These are phyloP conservation scores for Gisinianus flammeolus DNA, from an alignment of 2,888 invertebrate genomes.

Conservation along the genomic window DNA sequence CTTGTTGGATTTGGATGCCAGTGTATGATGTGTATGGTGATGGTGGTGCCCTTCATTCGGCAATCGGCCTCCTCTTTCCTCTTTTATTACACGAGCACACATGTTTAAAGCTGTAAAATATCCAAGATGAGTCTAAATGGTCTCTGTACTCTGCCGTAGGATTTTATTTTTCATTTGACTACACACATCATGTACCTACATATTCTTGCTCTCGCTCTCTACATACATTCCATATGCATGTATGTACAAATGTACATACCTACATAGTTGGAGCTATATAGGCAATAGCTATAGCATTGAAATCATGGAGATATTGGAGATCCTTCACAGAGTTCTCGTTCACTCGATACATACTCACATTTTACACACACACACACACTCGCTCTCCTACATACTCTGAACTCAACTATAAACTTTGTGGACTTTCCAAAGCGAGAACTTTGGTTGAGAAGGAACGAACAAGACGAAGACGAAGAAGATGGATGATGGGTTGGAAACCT, in stretches of 20 bases:
- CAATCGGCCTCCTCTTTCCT: conserved; percentile 4
- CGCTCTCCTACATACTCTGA: background rate
- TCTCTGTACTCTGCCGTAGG: too few species aligned
- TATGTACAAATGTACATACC: background rate
- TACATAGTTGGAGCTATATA: too few species aligned
- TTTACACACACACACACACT: background rate
- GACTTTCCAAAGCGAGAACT: conserved; percentile 3
- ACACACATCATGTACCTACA: background rate
- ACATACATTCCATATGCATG: background rate
- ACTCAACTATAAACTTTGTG: background rate
- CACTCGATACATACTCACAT: conserved; percentile 4
- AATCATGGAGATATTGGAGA: too few species aligned
- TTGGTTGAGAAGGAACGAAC: background rate
- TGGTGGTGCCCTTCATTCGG: conserved; percentile 16
- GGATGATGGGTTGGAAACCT: conserved; percentile 18
- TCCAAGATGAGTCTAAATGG: conserved; percentile 9
- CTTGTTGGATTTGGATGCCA: too few species aligned
- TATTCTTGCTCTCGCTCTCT: background rate
- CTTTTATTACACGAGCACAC: conserved; percentile 21
- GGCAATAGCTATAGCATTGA: too few species aligned
- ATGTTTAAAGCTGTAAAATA: conserved; percentile 15
- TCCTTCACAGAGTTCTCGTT: too few species aligned
- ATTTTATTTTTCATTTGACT: too few species aligned
- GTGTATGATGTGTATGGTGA: too few species aligned
- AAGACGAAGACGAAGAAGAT: background rate